Evolutionary conservation across 2,888 invertebrate genomes (phyloP).

Genomic region (Diaphora mendica): DNA sequence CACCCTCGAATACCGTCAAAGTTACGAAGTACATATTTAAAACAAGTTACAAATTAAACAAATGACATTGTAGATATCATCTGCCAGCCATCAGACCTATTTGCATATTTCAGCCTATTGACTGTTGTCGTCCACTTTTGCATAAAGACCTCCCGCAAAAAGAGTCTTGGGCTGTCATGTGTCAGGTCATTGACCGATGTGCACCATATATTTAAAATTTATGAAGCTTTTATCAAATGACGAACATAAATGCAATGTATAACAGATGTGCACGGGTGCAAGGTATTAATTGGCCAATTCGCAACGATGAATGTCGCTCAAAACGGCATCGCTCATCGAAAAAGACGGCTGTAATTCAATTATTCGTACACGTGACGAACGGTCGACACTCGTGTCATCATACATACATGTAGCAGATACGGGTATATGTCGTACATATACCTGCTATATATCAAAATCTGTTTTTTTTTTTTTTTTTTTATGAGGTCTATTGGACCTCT

Average conservation of each 20-base stretch:
- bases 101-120: no score
- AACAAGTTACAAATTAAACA: neutral
- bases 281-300: slow-evolving; percentile 23
- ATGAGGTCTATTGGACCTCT: no score
- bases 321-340: slow-evolving; percentile 34
- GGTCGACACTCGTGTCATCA: slow-evolving; percentile 14
- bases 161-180: no score
- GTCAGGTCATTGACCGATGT: no score
- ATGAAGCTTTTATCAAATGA: neutral
- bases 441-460: no score
- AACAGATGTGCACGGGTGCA: neutral
- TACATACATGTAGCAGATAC: no score
- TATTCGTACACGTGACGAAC: slow-evolving; percentile 24
- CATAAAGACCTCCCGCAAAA: no score
- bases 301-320: slow-evolving; percentile 21
- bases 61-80: neutral
- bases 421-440: no score
- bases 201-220: no score
- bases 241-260: neutral
- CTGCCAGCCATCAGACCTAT: no score
- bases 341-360: slow-evolving; percentile 40
- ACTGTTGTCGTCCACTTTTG: no score
- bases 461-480: no score
- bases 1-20: slow-evolving; percentile 6
- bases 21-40: neutral